These are phyloP conservation scores for Serripes groenlandicus DNA, from an alignment of 2,888 invertebrate genomes.

Conservation along the genomic window DNA sequence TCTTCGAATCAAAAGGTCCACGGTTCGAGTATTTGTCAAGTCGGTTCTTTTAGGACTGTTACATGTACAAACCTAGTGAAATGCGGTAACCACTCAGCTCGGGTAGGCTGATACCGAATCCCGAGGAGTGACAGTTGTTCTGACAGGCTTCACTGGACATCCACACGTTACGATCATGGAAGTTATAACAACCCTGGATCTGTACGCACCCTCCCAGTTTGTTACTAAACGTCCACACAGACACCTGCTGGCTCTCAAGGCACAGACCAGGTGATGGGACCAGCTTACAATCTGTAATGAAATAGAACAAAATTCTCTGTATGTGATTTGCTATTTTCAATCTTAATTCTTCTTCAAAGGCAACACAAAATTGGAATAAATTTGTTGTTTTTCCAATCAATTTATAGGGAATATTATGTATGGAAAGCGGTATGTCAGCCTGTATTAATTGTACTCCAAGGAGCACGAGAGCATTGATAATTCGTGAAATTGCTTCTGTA, in stretches of 20 bases:
- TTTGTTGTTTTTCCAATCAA: too few species aligned
- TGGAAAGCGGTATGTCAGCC: too few species aligned
- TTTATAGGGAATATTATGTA: too few species aligned
- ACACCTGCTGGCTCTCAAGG: constrained; percentile 35
- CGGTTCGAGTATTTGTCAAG: too few species aligned
- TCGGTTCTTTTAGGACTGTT: too few species aligned
- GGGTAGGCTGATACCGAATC: constrained; percentile 1
- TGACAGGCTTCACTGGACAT: constrained; percentile 37
- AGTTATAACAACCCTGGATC: constrained; percentile 59
- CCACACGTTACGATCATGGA: constrained; percentile 63
- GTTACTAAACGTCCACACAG: constrained; percentile 53
- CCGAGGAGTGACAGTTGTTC: constrained; percentile 33
- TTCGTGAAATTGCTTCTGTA: too few species aligned
- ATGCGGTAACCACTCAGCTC: constrained; percentile 16
- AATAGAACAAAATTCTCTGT: neutral
- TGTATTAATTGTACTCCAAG: too few species aligned
- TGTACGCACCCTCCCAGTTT: constrained; percentile 57
- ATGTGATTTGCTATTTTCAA: too few species aligned
- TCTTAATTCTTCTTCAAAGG: too few species aligned
- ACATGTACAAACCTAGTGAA: constrained; percentile 3
- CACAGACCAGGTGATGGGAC: constrained; percentile 55
- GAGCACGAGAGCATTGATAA: too few species aligned
- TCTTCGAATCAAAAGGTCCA: too few species aligned
- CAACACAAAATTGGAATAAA: too few species aligned
- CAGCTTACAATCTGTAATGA: constrained; percentile 43